Conservation (phyloP, 2,888 invertebrate species). For the Drosophila silvestris region DNA sequence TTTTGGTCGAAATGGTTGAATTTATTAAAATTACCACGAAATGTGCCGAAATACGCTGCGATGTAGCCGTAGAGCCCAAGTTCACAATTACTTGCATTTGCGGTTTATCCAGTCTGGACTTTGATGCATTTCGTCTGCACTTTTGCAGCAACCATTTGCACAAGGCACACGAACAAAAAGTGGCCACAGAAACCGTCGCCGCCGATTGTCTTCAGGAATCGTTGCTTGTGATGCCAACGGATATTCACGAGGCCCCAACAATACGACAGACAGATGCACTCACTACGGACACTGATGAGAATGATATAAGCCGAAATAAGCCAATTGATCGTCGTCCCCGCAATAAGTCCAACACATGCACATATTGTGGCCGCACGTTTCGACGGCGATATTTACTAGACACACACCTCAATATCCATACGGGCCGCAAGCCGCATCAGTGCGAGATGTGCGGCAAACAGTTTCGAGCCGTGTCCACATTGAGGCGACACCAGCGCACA, state of each 20-base stretch:
- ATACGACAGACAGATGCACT: constrained; percentile 12
- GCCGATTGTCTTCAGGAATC: constrained; percentile 25
- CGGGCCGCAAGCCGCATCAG: constrained; percentile 66
- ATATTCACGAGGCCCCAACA: neutral
- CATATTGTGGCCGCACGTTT: constrained; percentile 68
- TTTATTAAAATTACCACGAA: constrained; percentile 40
- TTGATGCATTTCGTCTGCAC: constrained; percentile 49
- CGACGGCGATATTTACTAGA: constrained; percentile 65
- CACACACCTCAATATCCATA: constrained; percentile 70
- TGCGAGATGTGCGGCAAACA: constrained; percentile 70
- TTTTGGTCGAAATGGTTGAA: constrained; percentile 35
- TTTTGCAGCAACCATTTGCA: constrained; percentile 50
- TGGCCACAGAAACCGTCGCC: no score
- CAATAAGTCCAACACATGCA: constrained; percentile 56
- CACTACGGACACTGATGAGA: neutral
- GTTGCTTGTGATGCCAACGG: constrained; percentile 11
- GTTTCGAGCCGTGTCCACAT: constrained; percentile 67
- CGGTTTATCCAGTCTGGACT: constrained; percentile 45
- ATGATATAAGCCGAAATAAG: constrained; percentile 34
- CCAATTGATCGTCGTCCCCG: constrained; percentile 45
- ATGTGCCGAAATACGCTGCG: constrained; percentile 69
- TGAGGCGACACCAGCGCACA: constrained; percentile 67
- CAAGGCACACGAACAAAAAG: neutral
- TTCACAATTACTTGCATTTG: constrained; percentile 64
- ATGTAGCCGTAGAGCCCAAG: constrained; percentile 24